phyloP scores from a whole-genome alignment of 2,888 invertebrate genomes.

The Opisthograptis luteolata region DNA sequence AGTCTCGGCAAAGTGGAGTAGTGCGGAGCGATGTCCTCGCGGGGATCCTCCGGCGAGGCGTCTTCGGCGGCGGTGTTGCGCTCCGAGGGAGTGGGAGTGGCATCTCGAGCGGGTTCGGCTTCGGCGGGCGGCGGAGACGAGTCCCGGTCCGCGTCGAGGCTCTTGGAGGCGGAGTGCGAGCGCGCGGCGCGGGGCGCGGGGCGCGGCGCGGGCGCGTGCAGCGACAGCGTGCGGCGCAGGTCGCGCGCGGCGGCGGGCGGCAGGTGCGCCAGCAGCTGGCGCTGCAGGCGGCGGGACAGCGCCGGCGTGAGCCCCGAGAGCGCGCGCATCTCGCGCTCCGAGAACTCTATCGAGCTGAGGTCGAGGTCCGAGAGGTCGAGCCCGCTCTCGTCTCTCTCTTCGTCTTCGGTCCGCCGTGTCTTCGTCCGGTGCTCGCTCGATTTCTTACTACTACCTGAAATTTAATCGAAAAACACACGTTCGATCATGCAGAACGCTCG shows the following conservation, averaged over 20 bases:
- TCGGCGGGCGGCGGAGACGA: constrained; percentile 43
- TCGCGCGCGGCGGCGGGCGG: constrained; percentile 88
- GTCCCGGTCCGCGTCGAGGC: constrained; percentile 32
- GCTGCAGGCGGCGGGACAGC: constrained; percentile 88
- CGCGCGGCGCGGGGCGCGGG: constrained; percentile 43
- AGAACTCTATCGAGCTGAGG: constrained; percentile 87
- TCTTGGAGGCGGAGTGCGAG: constrained; percentile 59
- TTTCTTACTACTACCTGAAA: constrained; percentile 80
- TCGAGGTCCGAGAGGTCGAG: constrained; percentile 87
- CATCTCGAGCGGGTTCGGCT: constrained; percentile 12
- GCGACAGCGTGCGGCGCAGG: constrained; percentile 87
- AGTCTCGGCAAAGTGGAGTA: constrained; percentile 66
- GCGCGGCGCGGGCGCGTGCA: constrained; percentile 57
- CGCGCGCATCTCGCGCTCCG: constrained; percentile 88
- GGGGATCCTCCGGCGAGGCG: constrained; percentile 1
- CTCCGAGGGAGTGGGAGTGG: too few relatives aligned
- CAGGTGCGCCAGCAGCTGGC: constrained; percentile 87
- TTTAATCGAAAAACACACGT: constrained; percentile 81
- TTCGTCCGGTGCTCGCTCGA: constrained; percentile 64
- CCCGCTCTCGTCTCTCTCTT: constrained; percentile 54
- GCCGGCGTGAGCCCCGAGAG: constrained; percentile 89
- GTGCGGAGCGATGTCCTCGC: constrained; percentile 40
- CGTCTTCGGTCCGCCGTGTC: constrained; percentile 45
- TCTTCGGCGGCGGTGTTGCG: constrained; percentile 19
- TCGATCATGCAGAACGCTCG: constrained; percentile 83